Evolutionary conservation across 2,113 vertebrate genomes (phyloP), one percentile per base, ranked within the genome.

Genomic region (Cichladusa arquata): DNA sequence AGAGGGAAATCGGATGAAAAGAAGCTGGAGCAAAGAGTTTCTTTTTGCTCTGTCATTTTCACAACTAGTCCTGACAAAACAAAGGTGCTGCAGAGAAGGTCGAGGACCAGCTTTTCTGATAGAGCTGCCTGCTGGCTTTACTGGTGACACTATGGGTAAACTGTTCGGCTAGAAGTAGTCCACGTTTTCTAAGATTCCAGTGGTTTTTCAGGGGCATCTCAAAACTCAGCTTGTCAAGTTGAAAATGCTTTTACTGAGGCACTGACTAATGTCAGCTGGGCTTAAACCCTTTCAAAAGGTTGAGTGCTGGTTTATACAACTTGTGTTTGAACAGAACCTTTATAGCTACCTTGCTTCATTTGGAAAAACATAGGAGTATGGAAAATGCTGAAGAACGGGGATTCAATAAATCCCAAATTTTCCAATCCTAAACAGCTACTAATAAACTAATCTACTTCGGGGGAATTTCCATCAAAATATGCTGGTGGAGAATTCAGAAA

Each of bases 241-340:
- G 64, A 82, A 69, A 95, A 38, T 44, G 47, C 14, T 50, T 33
- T 54, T 74, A 5, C 20, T 62, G 81, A 81, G 38, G 33, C 23
- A 42, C 16, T 58, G 69, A 14, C 0, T 0, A n/a, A 34, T 5
- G 13, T 16, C 54, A 57, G 3, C 26, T 2, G 4, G 29, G 19
- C 31, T 26, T 56, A n/a, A 74, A 56, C 5, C 34, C 22, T 89
- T 79, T n/a, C 14, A 22, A 45, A 83, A 72, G n/a, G 7, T 28
- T 91, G 10, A 34, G 69, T 6, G 17, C 23, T 28, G 19, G 15
- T 72, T 93, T 73, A 38, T 3, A 34, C 20, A 5, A 0, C 42
- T 61, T 1, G 0, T 6, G 12, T 44, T 44, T 0, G 2, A 69
- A 34, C 28, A 77, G 62, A 38, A 36, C 2, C 1, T 67, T 85